phyloP scores from a whole-genome alignment of 2,888 invertebrate genomes.

The Ichneumoninae sp. region DNA sequence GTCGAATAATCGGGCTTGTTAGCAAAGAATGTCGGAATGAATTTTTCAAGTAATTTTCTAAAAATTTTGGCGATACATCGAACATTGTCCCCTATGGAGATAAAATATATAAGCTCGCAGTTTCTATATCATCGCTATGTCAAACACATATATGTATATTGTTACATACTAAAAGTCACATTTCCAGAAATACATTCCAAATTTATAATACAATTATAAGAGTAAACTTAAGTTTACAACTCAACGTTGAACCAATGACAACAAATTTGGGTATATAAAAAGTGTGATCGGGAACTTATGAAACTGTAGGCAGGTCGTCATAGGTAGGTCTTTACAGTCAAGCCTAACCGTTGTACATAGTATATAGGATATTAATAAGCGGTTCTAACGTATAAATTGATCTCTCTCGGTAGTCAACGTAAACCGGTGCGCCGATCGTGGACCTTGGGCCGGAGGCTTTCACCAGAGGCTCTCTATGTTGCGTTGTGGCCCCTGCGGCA shows the following conservation, averaged over 20 bases:
- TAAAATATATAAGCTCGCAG: too few species aligned
- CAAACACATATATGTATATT: too few species aligned
- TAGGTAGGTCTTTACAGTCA: conserved; percentile 31
- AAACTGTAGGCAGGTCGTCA: conserved; percentile 19
- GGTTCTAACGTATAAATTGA: conserved; percentile 69
- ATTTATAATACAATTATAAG: neutral
- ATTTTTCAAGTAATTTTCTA: conserved; percentile 37
- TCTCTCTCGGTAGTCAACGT: conserved; percentile 67
- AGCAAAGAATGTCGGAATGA: conserved; percentile 76
- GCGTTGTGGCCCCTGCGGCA: conserved; percentile 68
- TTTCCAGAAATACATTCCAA: neutral
- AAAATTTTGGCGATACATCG: conserved; percentile 12
- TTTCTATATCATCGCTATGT: too few species aligned
- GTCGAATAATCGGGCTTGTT: conserved; percentile 75
- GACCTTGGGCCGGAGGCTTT: conserved; percentile 78
- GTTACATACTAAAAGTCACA: too few species aligned
- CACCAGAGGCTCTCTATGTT: conserved; percentile 73
- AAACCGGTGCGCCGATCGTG: conserved; percentile 69
- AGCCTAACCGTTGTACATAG: conserved; percentile 21
- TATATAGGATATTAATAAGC: conserved; percentile 69
- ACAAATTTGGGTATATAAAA: conserved; percentile 1
- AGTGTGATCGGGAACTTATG: neutral
- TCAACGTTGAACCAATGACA: neutral
- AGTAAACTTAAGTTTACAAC: neutral
- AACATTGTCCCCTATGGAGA: neutral